Evolutionary conservation across 2,888 invertebrate species (phyloP).

Genomic region (Andrena marginata): DNA sequence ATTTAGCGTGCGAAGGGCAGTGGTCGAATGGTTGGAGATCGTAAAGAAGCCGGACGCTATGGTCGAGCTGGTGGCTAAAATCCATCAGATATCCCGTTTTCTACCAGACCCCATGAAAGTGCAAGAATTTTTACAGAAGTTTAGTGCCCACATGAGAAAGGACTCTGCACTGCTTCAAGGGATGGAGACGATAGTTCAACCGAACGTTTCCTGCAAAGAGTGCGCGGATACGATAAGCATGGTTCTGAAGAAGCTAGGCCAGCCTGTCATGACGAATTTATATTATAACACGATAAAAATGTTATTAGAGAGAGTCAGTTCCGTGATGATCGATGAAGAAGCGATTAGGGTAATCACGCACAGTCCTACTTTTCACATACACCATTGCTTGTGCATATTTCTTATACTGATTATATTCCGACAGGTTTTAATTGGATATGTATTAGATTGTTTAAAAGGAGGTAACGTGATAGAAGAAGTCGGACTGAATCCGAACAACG

Average conservation of each 20-base stretch:
- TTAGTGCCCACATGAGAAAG: conserved; percentile 92
- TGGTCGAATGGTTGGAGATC: conserved; percentile 94
- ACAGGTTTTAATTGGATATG: conserved; percentile 86
- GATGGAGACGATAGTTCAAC: conserved; percentile 95
- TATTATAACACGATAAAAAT: conserved; percentile 98
- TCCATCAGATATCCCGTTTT: conserved; percentile 90
- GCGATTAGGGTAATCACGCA: conserved; percentile 89
- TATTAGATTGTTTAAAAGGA: conserved; percentile 90
- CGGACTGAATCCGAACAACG: conserved; percentile 92
- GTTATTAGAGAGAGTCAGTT: conserved; percentile 96
- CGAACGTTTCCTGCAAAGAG: conserved; percentile 96
- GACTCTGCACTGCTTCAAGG: conserved; percentile 90
- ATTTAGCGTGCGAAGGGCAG: conserved; percentile 90
- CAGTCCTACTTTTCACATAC: not conserved
- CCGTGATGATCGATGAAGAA: conserved; percentile 97
- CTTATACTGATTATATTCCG: conserved; percentile 36
- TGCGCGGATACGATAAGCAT: conserved; percentile 95
- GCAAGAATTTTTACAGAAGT: conserved; percentile 94
- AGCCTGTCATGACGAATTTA: conserved; percentile 97
- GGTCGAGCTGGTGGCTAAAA: conserved; percentile 89
- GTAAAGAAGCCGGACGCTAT: conserved; percentile 90
- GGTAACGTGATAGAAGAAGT: conserved; percentile 90
- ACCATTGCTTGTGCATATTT: not conserved
- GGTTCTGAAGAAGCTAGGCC: conserved; percentile 96
- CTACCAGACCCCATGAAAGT: conserved; percentile 97